These are phyloP conservation scores for Tapera naevia DNA, from an alignment of 2,797 vertebrate genomes.

Conservation along the genomic window DNA sequence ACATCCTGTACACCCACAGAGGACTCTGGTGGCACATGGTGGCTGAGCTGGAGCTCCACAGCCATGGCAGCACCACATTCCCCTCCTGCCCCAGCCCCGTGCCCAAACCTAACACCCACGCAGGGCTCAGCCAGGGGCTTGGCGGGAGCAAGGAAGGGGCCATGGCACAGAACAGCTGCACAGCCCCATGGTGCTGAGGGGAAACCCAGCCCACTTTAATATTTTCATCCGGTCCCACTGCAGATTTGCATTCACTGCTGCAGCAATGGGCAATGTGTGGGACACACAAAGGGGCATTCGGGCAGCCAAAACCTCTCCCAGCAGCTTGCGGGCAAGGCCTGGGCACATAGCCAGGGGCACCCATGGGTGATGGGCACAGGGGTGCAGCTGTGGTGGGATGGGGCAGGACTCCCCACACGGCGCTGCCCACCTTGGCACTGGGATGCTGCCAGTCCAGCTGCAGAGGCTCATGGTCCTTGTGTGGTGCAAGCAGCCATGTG, in stretches of 20 bases:
- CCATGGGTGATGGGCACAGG: background rate
- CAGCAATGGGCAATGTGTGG: rapidly evolving
- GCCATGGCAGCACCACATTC: rapidly evolving
- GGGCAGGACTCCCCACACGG: too few species aligned
- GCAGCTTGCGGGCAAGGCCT: background rate
- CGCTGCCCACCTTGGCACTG: rapidly evolving
- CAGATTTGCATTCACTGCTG: background rate
- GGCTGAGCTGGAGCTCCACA: rapidly evolving
- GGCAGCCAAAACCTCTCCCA: background rate
- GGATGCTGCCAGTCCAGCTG: too few species aligned
- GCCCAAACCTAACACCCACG: background rate
- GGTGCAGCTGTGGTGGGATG: background rate
- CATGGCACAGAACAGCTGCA: rapidly evolving
- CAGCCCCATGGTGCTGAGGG: rapidly evolving
- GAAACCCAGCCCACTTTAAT: background rate
- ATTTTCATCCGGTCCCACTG: background rate
- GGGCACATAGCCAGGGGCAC: rapidly evolving
- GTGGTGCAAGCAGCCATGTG: rapidly evolving
- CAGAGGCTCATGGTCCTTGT: background rate
- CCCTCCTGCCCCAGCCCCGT: background rate
- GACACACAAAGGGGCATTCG: rapidly evolving
- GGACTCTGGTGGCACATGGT: rapidly evolving
- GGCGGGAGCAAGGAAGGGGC: background rate
- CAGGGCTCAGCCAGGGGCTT: rapidly evolving
- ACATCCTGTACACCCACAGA: background rate